These are phyloP conservation scores for Hymenopus coronatus DNA, from an alignment of 2,888 invertebrate genomes.

Conservation along the genomic window DNA sequence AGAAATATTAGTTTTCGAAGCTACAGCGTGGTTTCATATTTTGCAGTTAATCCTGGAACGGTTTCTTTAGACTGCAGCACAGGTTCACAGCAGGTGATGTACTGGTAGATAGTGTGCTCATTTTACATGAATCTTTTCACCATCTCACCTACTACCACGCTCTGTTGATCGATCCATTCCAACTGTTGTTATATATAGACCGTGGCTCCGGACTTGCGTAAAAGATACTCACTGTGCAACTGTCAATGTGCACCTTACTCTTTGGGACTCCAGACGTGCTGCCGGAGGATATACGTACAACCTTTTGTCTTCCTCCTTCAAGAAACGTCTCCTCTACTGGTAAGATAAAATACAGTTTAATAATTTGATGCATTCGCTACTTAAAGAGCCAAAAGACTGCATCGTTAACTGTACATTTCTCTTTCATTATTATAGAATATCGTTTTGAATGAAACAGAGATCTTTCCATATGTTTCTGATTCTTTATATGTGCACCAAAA, in stretches of 20 bases:
- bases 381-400: too few species aligned
- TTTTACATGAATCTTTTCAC: not conserved
- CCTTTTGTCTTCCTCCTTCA: not conserved
- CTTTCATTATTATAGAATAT: not conserved
- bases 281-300: not conserved
- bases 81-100: not conserved
- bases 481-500: not conserved
- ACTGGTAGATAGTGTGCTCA: not conserved
- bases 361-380: too few species aligned
- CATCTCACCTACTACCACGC: slow-evolving; percentile 5
- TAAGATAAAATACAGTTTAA: not conserved
- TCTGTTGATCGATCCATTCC: slow-evolving; percentile 6
- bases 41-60: too few species aligned
- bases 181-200: not conserved
- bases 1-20: too few species aligned
- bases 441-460: not conserved
- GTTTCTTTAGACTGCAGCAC: not conserved
- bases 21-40: too few species aligned
- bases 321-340: not conserved
- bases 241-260: not conserved
- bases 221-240: not conserved
- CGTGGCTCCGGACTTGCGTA: not conserved
- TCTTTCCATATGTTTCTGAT: not conserved
- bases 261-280: not conserved
- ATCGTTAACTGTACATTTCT: too few species aligned